Base-by-base conservation (phyloP, 2,113 vertebrate genomes). In the Gila orcuttii region DNA sequence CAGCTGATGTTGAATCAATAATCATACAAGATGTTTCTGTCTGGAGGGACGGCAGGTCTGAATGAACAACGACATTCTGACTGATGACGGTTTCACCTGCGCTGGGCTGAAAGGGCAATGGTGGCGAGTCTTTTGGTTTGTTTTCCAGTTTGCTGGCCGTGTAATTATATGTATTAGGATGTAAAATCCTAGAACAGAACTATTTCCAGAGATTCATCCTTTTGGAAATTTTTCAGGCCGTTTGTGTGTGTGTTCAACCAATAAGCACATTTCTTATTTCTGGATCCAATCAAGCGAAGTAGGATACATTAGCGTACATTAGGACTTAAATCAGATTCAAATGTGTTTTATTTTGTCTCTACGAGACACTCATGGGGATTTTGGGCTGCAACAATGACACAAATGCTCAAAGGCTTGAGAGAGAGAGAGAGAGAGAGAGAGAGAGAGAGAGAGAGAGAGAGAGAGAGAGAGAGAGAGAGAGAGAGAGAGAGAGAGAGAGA, bases 1-100 rank as follows among this genome's bases (percentile, higher is more conserved):
- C 79, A 82, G 79, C 62, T 82, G 79, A 82, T 82, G 79, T 68
- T 82, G 79, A 82, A 82, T 82, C 79, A 33, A 82, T 82, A 82
- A 69, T 82, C 79, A 82, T 82, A 82, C 79, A 82, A 69, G 62
- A 82, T 82, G 79, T 69, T 82, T 82, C 62, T 82, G 79, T 82
- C 79, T 52, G 28, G 79, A 82, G 25, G 62, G 79, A 82, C 42
- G 10, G 79, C 62, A 13, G 62, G 42, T 66, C 42, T 50, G 25
- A 82, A 68, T 45, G 79, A 81, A 52, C 62, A 66, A 42, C 23
- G 23, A 11, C 57, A 60, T n/a, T 62, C 57, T 79, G 77, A 79
- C 55, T 9, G 33, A 82, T 82, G 79, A 82, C 50, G 8, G 28
- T 50, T 82, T 82, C 62, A 68, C 60, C 42, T 50, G 45, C 28